Evolutionary conservation across 2,888 invertebrate species (phyloP).

Genomic region (Folsomia candida): DNA sequence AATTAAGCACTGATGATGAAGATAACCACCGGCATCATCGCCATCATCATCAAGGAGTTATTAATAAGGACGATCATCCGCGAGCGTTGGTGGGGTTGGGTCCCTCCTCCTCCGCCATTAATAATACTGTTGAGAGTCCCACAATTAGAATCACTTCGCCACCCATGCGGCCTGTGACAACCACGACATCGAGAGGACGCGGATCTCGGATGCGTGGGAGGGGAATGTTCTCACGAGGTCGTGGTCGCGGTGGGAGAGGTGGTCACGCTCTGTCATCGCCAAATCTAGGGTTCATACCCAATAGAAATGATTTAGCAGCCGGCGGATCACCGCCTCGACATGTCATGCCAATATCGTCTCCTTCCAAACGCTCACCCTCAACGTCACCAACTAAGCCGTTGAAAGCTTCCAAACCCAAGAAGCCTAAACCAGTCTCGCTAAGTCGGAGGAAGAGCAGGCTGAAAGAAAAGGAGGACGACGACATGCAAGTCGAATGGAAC

Average conservation of each 20-base stretch:
- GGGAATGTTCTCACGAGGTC: slow-evolving; percentile 17
- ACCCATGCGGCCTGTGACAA: no score
- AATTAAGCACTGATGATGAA: neutral
- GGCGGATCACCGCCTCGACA: neutral
- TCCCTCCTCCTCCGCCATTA: neutral
- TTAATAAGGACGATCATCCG: neutral
- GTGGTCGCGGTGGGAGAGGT: slow-evolving; percentile 2
- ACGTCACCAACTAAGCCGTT: slow-evolving; percentile 23
- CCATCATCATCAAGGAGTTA: neutral
- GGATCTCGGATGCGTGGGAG: slow-evolving; percentile 16
- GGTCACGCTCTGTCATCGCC: neutral
- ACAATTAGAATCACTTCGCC: no score
- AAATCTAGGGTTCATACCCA: neutral
- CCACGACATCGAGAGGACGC: slow-evolving; percentile 19
- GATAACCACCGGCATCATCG: no score
- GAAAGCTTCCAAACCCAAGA: slow-evolving; percentile 22
- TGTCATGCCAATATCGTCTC: no score
- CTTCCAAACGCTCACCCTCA: neutral
- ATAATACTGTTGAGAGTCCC: neutral
- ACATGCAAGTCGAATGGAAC: slow-evolving; percentile 18
- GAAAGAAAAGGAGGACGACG: slow-evolving; percentile 42
- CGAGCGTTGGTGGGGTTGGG: no score
- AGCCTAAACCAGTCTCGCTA: slow-evolving; percentile 25
- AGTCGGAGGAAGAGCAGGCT: slow-evolving; percentile 42
- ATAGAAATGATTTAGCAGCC: neutral